Conservation (phyloP, 1,140 invertebrate genomes). For the Octopus sinensis region DNA sequence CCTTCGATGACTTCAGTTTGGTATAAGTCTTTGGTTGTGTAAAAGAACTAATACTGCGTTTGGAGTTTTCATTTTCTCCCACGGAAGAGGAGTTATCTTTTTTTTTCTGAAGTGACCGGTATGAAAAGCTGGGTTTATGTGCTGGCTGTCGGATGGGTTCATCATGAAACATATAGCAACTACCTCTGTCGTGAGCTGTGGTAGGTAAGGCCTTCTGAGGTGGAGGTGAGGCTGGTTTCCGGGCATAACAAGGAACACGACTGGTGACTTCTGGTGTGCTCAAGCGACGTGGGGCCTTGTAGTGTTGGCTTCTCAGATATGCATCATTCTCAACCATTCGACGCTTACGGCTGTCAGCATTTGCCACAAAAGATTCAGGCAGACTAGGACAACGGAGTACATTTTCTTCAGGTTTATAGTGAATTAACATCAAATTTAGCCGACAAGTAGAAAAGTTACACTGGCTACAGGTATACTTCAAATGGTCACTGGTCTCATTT, state of each 20-base stretch:
- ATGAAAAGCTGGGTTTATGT: not conserved
- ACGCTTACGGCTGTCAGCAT: not conserved
- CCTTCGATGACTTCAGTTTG: conserved; percentile 4
- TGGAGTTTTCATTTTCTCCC: not conserved
- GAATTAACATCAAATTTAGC: conserved; percentile 3
- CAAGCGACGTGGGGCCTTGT: not conserved
- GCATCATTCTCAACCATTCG: not conserved
- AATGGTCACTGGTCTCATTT: not conserved
- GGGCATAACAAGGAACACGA: conserved; percentile 3
- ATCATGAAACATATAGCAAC: conserved; percentile 1
- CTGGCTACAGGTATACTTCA: not conserved
- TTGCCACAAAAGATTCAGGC: not conserved
- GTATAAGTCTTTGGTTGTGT: not conserved
- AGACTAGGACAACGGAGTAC: not conserved
- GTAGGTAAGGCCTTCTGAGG: not conserved
- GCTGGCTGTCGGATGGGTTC: not conserved
- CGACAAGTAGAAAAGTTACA: conserved; percentile 1
- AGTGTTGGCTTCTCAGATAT: not conserved
- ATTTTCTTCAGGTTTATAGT: not conserved
- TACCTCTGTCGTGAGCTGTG: not conserved
- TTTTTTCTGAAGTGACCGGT: not conserved
- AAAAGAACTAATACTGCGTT: not conserved
- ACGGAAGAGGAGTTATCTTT: not conserved
- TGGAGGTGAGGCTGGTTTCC: not conserved
- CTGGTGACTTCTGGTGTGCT: not conserved